Evolutionary conservation across 2,113 vertebrate species (phyloP).

Genomic region (Calyptommatus sinebrachiatus): DNA sequence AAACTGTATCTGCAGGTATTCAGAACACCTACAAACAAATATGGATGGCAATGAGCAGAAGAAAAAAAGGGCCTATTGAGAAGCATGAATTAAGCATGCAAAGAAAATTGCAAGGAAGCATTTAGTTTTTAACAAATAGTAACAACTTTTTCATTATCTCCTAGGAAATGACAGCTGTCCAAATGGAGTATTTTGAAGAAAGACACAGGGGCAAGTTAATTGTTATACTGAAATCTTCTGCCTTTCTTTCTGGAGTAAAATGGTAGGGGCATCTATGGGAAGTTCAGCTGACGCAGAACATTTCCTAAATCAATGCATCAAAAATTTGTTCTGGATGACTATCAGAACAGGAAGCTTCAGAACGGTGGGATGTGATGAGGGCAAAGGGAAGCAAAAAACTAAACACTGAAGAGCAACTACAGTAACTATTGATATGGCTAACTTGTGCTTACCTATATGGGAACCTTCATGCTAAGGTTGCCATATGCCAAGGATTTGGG

Average conservation of each 20-base stretch:
- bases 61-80: background rate
- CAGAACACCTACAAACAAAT: rapidly evolving
- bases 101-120: background rate
- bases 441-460: too few species aligned
- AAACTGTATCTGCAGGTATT: rapidly evolving
- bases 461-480: too few species aligned
- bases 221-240: conserved; percentile 12
- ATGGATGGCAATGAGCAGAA: rapidly evolving
- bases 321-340: background rate
- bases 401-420: background rate
- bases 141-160: conserved; percentile 38
- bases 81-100: background rate
- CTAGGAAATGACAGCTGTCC: conserved; percentile 38
- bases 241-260: background rate
- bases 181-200: conserved; percentile 33
- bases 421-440: too few species aligned
- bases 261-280: too few species aligned
- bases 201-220: conserved; percentile 42
- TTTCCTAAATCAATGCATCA: background rate
- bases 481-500: too few species aligned
- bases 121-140: conserved; percentile 11
- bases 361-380: background rate
- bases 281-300: too few species aligned
- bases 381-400: too few species aligned
- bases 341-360: background rate